Percentiles rank a stretch among this genome's conserved stretches.
phyloP scores from a whole-genome alignment of 2,113 vertebrate species.

The Phodopus roborovskii region DNA sequence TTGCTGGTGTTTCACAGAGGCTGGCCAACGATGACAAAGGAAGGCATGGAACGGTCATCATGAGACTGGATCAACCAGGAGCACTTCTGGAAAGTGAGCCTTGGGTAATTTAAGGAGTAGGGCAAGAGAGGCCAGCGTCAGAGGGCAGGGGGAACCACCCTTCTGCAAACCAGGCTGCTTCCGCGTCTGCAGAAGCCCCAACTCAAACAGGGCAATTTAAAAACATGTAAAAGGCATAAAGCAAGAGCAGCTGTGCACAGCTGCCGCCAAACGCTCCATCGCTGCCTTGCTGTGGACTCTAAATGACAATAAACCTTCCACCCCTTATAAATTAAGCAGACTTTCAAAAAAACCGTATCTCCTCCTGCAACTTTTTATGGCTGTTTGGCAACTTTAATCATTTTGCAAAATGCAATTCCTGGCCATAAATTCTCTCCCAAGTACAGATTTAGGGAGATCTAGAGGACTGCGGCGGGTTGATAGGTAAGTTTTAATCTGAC shows the following conservation, averaged over 20 bases:
- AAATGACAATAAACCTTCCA: conserved; percentile 90
- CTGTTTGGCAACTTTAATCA: conserved; percentile 91
- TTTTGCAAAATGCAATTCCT: conserved; percentile 89
- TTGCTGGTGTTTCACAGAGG: not conserved
- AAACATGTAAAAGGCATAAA: conserved; percentile 88
- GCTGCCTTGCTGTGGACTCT: conserved; percentile 86
- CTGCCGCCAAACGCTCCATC: conserved; percentile 83
- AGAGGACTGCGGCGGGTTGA: conserved; percentile 87
- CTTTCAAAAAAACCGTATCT: conserved; percentile 87
- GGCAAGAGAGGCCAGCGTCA: not conserved
- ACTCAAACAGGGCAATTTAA: conserved; percentile 85
- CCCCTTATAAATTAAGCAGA: conserved; percentile 91
- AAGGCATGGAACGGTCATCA: not conserved
- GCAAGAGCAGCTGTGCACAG: conserved; percentile 82
- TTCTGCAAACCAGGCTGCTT: not conserved
- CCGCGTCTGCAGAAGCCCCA: conserved; percentile 45
- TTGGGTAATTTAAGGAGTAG: not conserved
- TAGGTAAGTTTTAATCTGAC: conserved; percentile 90
- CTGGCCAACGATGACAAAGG: not conserved
- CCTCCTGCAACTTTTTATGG: conserved; percentile 90
- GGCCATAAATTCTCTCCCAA: conserved; percentile 89
- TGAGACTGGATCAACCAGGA: not conserved
- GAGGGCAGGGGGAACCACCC: not conserved
- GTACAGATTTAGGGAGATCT: conserved; percentile 89
- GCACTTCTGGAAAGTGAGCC: not conserved